phyloP scores from a whole-genome alignment of 2,113 vertebrate species.

The Lathamus discolor region DNA sequence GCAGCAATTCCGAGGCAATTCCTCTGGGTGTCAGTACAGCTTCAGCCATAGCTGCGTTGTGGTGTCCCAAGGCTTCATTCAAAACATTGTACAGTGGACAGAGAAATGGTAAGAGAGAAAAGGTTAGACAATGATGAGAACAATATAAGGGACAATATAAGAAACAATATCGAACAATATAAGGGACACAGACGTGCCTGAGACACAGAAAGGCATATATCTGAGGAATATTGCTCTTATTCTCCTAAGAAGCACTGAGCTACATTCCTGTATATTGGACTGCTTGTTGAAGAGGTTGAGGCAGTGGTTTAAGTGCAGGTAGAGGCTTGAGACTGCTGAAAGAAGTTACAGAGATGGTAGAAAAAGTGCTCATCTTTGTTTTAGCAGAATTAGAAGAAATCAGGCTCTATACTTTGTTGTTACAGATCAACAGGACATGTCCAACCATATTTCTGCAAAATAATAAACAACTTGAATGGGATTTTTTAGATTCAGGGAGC shows the following conservation, averaged over 20 bases:
- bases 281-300: neutral
- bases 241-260: neutral
- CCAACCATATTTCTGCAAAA: neutral
- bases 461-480: slow-evolving; percentile 5
- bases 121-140: neutral
- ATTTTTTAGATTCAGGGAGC: slow-evolving; percentile 16
- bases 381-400: neutral
- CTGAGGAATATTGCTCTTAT: neutral
- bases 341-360: neutral
- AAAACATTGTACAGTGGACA: neutral
- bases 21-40: slow-evolving; percentile 74
- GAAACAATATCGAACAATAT: neutral
- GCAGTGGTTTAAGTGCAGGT: neutral
- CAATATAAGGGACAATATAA: neutral
- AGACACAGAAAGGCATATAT: neutral
- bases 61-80: neutral
- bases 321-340: neutral
- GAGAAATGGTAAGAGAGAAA: neutral
- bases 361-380: neutral
- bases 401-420: neutral
- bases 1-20: neutral
- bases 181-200: neutral
- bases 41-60: slow-evolving; percentile 2
- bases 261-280: neutral
- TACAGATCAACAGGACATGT: neutral